These are phyloP conservation scores for Lepidotrigona ventralis DNA, from an alignment of 1,140 invertebrate species.

Conservation along the genomic window DNA sequence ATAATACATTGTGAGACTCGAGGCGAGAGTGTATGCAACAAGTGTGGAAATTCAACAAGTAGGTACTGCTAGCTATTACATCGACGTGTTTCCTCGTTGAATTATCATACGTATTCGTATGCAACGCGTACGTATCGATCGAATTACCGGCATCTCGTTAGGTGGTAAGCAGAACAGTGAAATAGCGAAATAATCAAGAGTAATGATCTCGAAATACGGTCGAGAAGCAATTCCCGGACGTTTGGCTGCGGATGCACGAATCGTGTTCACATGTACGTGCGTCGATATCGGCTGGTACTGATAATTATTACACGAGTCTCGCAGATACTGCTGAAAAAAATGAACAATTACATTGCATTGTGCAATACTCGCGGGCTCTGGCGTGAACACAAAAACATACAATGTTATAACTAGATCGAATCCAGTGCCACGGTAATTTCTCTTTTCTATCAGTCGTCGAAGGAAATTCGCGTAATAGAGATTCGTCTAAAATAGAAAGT, in stretches of 20 bases:
- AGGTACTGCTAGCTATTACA: neutral
- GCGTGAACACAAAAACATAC: neutral
- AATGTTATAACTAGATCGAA: slow-evolving; percentile 12
- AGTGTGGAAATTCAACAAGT: slow-evolving; percentile 12
- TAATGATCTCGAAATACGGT: neutral
- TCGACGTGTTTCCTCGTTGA: neutral
- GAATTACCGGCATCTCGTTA: neutral
- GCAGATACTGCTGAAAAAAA: neutral
- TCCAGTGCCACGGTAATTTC: neutral
- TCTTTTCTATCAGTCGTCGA: neutral
- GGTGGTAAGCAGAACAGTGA: neutral
- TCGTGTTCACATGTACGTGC: too few relatives aligned
- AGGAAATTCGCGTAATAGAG: slow-evolving; percentile 22
- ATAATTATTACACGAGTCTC: neutral
- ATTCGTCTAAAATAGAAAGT: slow-evolving; percentile 34
- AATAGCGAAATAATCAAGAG: neutral
- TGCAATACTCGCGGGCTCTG: neutral
- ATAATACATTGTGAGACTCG: neutral
- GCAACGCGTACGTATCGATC: neutral
- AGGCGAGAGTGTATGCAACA: neutral
- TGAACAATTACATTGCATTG: neutral
- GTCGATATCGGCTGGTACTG: neutral
- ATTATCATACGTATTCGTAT: neutral
- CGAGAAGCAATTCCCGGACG: neutral
- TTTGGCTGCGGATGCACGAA: neutral